phyloP scores from a whole-genome alignment of 2,113 vertebrate genomes.

The Oostethus manadensis region DNA sequence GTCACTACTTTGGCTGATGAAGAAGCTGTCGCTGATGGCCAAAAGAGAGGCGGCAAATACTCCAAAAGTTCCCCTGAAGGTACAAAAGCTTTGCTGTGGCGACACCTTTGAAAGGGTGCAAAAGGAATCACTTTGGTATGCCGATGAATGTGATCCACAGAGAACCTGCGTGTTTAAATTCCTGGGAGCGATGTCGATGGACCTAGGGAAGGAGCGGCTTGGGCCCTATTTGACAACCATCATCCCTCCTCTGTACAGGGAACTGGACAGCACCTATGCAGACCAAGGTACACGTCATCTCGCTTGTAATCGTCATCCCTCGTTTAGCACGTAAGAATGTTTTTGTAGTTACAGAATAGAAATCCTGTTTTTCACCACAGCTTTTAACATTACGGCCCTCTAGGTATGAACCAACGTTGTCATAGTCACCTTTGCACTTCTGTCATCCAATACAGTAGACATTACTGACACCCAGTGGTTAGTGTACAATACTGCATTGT shows the following conservation, averaged over 20 bases:
- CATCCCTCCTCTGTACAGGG: conserved; percentile 84
- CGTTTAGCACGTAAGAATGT: too few species aligned
- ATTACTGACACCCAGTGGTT: too few species aligned
- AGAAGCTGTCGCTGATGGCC: conserved; percentile 80
- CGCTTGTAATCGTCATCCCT: too few species aligned
- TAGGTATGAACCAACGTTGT: too few species aligned
- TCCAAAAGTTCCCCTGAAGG: conserved; percentile 87
- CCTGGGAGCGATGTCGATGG: conserved; percentile 85
- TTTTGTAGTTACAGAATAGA: too few species aligned
- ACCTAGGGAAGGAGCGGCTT: conserved; percentile 84
- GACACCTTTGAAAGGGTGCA: background rate
- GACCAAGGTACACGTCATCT: conserved; percentile 81
- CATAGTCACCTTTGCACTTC: too few species aligned
- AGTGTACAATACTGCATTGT: too few species aligned
- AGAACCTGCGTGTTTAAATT: conserved; percentile 95
- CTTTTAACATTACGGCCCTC: too few species aligned
- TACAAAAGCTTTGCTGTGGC: conserved; percentile 28
- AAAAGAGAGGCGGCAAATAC: conserved; percentile 86
- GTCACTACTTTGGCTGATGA: conserved; percentile 87
- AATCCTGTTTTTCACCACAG: too few species aligned
- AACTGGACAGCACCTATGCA: conserved; percentile 93
- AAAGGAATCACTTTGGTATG: background rate
- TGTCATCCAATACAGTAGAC: too few species aligned
- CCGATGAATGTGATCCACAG: conserved; percentile 61
- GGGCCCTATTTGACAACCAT: conserved; percentile 82